Evolutionary conservation across 2,888 invertebrate species (phyloP).

Genomic region (Cheilosia variabilis): DNA sequence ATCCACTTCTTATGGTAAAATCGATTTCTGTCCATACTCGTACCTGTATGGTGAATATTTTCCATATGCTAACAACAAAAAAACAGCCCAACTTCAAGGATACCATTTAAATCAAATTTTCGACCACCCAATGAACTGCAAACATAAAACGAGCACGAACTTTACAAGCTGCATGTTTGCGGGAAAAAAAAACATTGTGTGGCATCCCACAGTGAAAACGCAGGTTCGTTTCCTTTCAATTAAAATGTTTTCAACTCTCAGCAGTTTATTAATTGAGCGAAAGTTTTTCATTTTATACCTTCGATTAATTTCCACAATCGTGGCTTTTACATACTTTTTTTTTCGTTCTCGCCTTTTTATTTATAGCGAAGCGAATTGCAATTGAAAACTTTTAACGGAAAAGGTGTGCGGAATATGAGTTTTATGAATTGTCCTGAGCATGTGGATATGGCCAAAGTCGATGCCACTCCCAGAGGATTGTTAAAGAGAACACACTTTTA

Average conservation of each 20-base stretch:
- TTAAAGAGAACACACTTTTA: conserved; percentile 22
- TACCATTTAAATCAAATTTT: background rate
- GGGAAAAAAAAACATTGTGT: background rate
- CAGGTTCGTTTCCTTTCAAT: conserved; percentile 59
- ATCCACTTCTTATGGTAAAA: too few species aligned
- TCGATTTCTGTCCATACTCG: too few species aligned
- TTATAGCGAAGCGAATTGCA: conserved; percentile 5
- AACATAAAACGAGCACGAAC: too few species aligned
- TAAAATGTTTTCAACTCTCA: conserved; percentile 71
- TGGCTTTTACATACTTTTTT: conserved; percentile 34
- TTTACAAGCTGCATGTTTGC: background rate
- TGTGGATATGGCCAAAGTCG: background rate
- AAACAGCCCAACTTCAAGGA: background rate
- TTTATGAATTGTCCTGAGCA: conserved; percentile 31
- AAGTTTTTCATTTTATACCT: conserved; percentile 46
- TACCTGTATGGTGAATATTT: too few species aligned
- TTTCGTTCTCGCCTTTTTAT: background rate
- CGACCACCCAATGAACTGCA: too few species aligned
- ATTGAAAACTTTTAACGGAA: conserved; percentile 22
- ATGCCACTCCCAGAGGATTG: background rate
- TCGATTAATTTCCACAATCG: conserved; percentile 37
- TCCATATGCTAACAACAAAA: too few species aligned
- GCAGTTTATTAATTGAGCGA: conserved; percentile 67
- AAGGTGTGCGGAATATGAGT: conserved; percentile 62
- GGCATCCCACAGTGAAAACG: conserved; percentile 1